Conservation (phyloP, 2,888 invertebrate species). For the Zaprionus lineosus region DNA sequence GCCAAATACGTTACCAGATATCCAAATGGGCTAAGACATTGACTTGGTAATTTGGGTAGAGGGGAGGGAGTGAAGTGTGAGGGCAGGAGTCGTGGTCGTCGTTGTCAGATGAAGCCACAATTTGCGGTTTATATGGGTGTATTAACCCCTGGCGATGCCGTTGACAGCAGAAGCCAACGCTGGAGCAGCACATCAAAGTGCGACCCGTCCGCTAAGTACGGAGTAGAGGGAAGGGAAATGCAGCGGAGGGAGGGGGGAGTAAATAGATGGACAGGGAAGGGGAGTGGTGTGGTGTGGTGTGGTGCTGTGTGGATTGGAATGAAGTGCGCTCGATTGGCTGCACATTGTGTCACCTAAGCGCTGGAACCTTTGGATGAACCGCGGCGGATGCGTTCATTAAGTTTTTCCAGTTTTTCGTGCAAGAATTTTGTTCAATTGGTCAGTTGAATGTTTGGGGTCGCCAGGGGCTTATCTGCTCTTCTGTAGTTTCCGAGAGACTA, state of each 20-base stretch:
- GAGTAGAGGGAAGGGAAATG: too few relatives aligned
- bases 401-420: conserved; percentile 56
- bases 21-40: too few relatives aligned
- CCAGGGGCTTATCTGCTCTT: not conserved
- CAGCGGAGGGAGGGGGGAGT: too few relatives aligned
- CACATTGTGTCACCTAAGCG: conserved; percentile 45
- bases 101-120: conserved; percentile 42
- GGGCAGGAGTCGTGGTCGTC: too few relatives aligned
- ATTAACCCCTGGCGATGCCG: conserved; percentile 47
- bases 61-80: not conserved
- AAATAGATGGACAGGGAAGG: too few relatives aligned
- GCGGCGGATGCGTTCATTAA: conserved; percentile 67
- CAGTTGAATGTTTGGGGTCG: conserved; percentile 22
- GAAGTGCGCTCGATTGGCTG: conserved; percentile 40
- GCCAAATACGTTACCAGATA: conserved; percentile 13
- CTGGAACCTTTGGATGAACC: conserved; percentile 25
- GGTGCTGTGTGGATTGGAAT: not conserved
- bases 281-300: too few relatives aligned
- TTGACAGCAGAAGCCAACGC: conserved; percentile 50
- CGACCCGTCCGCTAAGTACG: conserved; percentile 42
- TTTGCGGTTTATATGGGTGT: conserved; percentile 59
- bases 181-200: conserved; percentile 50
- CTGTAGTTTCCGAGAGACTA: not conserved
- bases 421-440: conserved; percentile 54
- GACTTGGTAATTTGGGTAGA: too few relatives aligned